Evolutionary conservation across 2,888 invertebrate species (phyloP).

Genomic region (Anthrax anthrax): DNA sequence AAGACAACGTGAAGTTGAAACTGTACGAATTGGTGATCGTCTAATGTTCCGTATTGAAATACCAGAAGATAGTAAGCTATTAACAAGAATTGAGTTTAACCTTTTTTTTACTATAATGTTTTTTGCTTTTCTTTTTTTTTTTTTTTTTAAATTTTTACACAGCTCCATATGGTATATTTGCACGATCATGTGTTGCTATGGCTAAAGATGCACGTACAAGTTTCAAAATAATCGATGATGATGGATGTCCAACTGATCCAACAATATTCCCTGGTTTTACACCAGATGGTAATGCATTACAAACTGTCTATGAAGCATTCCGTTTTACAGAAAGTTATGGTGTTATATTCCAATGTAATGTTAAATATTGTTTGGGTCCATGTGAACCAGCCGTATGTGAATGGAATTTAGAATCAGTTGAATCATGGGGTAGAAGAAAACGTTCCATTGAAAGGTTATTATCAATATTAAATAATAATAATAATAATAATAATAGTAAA

Average conservation of each 20-base stretch:
- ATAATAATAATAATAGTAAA: not conserved
- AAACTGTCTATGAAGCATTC: constrained; percentile 88
- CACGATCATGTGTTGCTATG: constrained; percentile 91
- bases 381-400: constrained; percentile 88
- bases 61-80: constrained; percentile 79
- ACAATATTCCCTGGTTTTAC: constrained; percentile 87
- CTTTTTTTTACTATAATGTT: too few species aligned
- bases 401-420: constrained; percentile 79
- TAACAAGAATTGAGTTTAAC: too few species aligned
- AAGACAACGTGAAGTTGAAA: constrained; percentile 77
- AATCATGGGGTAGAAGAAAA: constrained; percentile 82
- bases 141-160: constrained; percentile 10
- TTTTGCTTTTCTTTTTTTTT: too few species aligned
- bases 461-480: not conserved
- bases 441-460: constrained; percentile 45
- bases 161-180: constrained; percentile 94
- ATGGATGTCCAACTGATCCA: constrained; percentile 87
- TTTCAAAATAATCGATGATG: constrained; percentile 90
- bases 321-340: constrained; percentile 92
- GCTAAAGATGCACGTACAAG: constrained; percentile 92
- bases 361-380: constrained; percentile 88
- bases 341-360: constrained; percentile 94
- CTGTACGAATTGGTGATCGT: constrained; percentile 86
- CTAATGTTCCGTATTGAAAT: constrained; percentile 92
- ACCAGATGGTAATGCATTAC: constrained; percentile 78